Conservation (phyloP, 2,113 vertebrate genomes). For the Anolis sagrei region DNA sequence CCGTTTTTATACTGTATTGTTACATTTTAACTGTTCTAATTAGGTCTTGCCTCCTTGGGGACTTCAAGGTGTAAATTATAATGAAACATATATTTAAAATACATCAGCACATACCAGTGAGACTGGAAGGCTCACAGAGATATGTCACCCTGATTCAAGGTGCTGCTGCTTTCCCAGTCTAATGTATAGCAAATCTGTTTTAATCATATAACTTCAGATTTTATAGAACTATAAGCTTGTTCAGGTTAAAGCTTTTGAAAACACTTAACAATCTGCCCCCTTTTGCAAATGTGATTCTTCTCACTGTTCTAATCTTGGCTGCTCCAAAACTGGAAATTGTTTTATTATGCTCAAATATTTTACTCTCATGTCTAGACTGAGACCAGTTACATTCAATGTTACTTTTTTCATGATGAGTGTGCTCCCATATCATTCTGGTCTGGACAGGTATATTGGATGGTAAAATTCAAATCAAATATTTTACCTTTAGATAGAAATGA, state of each 20-base stretch:
- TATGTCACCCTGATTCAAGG: not conserved
- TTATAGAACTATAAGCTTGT: not conserved
- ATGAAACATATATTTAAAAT: not conserved
- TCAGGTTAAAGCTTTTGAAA: not conserved
- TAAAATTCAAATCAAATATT: not conserved
- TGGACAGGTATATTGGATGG: conserved; percentile 11
- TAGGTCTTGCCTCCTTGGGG: not conserved
- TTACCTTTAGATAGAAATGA: conserved; percentile 6
- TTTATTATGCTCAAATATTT: not conserved
- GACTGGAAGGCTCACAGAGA: conserved; percentile 1
- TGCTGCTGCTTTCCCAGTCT: not conserved
- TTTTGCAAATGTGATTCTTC: accelerated
- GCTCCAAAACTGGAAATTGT: not conserved
- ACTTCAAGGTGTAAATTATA: not conserved
- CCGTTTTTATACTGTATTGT: not conserved
- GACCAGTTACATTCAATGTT: not conserved
- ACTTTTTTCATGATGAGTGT: not conserved
- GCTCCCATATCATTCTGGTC: not conserved
- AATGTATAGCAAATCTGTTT: conserved; percentile 24
- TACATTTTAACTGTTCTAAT: not conserved
- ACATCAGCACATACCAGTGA: not conserved
- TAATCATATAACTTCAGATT: not conserved
- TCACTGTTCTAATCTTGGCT: not conserved
- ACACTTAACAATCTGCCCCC: not conserved
- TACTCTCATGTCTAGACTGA: not conserved